Base-by-base conservation (phyloP, 2,113 vertebrate genomes). In the Clarias batrachus region DNA sequence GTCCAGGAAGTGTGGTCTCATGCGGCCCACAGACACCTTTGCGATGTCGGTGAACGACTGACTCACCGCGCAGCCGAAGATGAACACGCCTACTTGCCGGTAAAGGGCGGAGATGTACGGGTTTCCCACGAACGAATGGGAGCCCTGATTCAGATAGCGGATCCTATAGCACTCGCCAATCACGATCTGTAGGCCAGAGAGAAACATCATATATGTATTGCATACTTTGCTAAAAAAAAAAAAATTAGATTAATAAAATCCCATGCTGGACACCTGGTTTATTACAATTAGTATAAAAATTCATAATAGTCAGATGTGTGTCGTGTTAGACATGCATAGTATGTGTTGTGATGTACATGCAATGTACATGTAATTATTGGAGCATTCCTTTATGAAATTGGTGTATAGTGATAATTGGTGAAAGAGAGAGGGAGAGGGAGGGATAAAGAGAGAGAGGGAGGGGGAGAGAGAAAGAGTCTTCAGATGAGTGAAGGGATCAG, bases 31-130 rank as follows among this genome's bases (percentile, higher is more conserved):
- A 0, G 98, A 98, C 91, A 99, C 97, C 92, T 99, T 99, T 89
- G 98, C 98, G 57, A 99, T 99, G 95, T 99, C 97, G 30, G 98
- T 99, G 94, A 99, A 98, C 23, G 97, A 99, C 93, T 99, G 98
- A 94, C 98, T 99, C 92, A 99, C 94, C 77, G 97, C 97, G 0
- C 97, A 99, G 92, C 98, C 98, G 0, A 99, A 99, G 89, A 98
- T 95, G 65, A 99, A 99, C 91, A 98, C 97, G 0, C 98, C 98
- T 89, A 99, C 96, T 93, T 99, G 97, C 93, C 97, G 98, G 91
- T 99, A 99, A 89, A 99, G 96, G 0, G 97, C 96, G 0, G 97
- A 95, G 56, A 99, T 95, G 0, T 99, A 99, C 13, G 97, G 97
- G 89, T 99, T 99, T 91, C 96, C 96, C 56, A 98, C 94, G 0